Percentiles rank a stretch among this genome's conserved stretches.
phyloP scores from a whole-genome alignment of 2,113 vertebrate species.

The Candoia aspera region DNA sequence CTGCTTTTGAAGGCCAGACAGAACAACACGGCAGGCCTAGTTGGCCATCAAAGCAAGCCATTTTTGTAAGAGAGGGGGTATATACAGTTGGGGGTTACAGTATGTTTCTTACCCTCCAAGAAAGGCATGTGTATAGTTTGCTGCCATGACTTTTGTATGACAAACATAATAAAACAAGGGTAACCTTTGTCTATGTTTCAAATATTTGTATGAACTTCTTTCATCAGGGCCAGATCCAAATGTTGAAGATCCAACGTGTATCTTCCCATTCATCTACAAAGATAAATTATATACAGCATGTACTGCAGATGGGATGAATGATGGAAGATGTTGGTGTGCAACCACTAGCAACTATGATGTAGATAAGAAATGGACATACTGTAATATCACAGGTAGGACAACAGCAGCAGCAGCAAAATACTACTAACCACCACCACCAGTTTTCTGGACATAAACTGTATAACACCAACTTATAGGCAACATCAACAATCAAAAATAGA shows the following conservation, averaged over 20 bases:
- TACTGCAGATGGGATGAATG: conserved; percentile 2
- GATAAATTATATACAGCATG: conserved; percentile 25
- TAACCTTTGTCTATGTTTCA: background rate
- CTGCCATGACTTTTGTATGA: background rate
- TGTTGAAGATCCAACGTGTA: background rate
- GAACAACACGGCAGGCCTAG: no score
- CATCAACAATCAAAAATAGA: background rate
- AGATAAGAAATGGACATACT: conserved; percentile 17
- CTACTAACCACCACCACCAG: background rate
- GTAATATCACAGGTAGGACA: conserved; percentile 27
- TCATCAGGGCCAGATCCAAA: conserved; percentile 16
- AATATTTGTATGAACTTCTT: background rate
- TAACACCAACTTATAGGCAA: background rate
- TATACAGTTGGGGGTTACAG: background rate
- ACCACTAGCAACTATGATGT: conserved; percentile 30
- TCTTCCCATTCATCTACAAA: conserved; percentile 36
- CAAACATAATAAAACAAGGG: background rate
- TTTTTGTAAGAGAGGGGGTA: background rate
- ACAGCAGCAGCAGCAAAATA: background rate
- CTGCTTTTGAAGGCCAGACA: no score
- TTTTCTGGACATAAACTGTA: background rate
- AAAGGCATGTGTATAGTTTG: background rate
- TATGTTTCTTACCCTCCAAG: background rate
- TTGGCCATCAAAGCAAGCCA: background rate
- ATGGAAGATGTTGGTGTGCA: conserved; percentile 36